Evolutionary conservation across 2,888 invertebrate species (phyloP), one percentile per base, ranked within the genome.

Genomic region (Clanis bilineata): DNA sequence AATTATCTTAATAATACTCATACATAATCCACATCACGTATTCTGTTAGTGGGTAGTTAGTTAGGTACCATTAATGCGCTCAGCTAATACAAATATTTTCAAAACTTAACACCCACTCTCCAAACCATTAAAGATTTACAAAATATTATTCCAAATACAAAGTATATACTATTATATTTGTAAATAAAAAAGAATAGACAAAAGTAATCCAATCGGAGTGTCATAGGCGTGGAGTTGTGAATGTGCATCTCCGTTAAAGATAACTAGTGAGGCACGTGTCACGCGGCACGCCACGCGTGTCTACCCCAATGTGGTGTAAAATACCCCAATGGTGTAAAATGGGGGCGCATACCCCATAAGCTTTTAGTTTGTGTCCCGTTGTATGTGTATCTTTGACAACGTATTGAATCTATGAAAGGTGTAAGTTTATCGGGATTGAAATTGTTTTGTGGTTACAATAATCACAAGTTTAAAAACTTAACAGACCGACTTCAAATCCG

Each of bases 221-320:
- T 81, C 81, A 77, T 85, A 78, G 78, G 81, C 83, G 86, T 76
- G 71, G 85, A 84, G 81, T 79, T 83, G 88, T 87, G 88, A 86
- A 90, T 83, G 88, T 74, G 88, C 90, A 90, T 90, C 85, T 82
- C 73, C 72, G 77, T 79, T 74, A 66, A 78, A 86, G 89, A 90
- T 90, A 88, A 90, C 75, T 80, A 72, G 80, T 69, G 65, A 65
- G 56, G 74, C 91, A 91, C 91, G 91, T 91, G 91, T 76, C 85
- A 41, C 68, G 44, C 89, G n/a, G n/a, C n/a, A n/a, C n/a, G n/a
- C n/a, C n/a, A n/a, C n/a, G 83, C 88, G 91, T 90, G 91, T 70
- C 78, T 66, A 61, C 72, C 76, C 76, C 78, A 79, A 80, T 79
- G 80, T 77, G 82, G 79, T 68, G 74, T 77, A 76, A 75, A 79